Conservation (phyloP, 2,113 vertebrate species). For the Gasterosteus nipponicus region DNA sequence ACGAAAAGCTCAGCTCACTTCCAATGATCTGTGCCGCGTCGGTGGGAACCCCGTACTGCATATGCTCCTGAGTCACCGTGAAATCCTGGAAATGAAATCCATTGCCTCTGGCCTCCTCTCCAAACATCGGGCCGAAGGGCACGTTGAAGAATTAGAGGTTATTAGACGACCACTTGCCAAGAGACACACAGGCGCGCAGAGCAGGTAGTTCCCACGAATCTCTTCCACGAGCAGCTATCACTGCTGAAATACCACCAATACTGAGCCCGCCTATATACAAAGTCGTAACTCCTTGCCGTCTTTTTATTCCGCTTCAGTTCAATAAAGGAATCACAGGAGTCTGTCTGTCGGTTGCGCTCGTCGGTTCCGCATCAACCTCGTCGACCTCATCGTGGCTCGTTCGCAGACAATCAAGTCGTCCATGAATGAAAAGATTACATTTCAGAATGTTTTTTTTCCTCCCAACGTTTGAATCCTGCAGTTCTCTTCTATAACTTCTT, state of each 20-base stretch:
- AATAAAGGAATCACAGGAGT: neutral
- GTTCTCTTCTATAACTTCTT: neutral
- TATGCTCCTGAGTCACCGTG: slow-evolving; percentile 29
- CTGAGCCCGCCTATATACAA: neutral
- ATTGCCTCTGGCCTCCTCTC: slow-evolving; percentile 41
- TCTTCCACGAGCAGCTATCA: neutral
- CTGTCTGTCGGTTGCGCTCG: neutral
- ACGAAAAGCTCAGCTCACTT: slow-evolving; percentile 38
- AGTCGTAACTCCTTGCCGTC: neutral
- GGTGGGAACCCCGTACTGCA: slow-evolving; percentile 36
- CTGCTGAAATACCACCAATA: neutral
- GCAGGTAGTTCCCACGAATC: slow-evolving; percentile 8
- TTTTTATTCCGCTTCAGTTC: slow-evolving; percentile 1
- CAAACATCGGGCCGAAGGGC: slow-evolving; percentile 44
- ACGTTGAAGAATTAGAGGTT: slow-evolving; percentile 41
- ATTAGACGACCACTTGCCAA: slow-evolving; percentile 69
- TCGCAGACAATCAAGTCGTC: slow-evolving; percentile 58
- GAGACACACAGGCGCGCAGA: slow-evolving; percentile 38
- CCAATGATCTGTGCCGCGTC: slow-evolving; percentile 38
- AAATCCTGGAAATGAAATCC: slow-evolving; percentile 62
- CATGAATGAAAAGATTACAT: slow-evolving; percentile 23
- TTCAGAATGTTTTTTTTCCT: slow-evolving; percentile 38
- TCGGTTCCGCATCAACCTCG: slow-evolving; percentile 9
- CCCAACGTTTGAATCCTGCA: neutral
- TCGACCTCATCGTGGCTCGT: slow-evolving; percentile 23